Percentiles rank a stretch among this genome's conserved stretches.
These are phyloP conservation scores for Drosophila tani DNA, from an alignment of 1,140 invertebrate species.

Conservation along the genomic window DNA sequence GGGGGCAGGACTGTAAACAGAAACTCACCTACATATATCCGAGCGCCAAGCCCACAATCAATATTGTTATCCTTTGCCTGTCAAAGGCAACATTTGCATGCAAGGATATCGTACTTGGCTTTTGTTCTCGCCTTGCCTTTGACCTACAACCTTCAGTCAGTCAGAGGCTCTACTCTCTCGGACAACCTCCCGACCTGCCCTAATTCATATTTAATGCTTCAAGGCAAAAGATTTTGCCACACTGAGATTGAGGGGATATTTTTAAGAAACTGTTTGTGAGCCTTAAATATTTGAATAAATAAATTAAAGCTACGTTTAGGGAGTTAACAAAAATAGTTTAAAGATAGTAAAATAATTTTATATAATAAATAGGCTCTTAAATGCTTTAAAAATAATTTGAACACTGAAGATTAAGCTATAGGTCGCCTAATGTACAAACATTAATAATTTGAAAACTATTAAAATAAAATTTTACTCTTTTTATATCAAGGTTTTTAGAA, in stretches of 20 bases:
- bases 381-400: too few relatives aligned
- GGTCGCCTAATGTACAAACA: too few relatives aligned
- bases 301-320: too few relatives aligned
- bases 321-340: too few relatives aligned
- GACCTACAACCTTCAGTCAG: conserved; percentile 45
- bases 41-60: conserved; percentile 50
- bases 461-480: too few relatives aligned
- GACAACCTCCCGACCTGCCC: conserved; percentile 5
- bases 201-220: conserved; percentile 79
- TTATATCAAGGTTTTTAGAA: too few relatives aligned
- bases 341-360: too few relatives aligned
- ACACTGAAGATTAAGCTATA: too few relatives aligned
- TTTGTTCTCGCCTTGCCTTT: conserved; percentile 58
- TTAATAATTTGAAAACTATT: too few relatives aligned
- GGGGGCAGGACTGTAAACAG: conserved; percentile 52
- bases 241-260: not conserved
- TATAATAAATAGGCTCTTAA: too few relatives aligned
- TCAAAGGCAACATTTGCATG: conserved; percentile 77
- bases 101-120: conserved; percentile 70
- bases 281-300: too few relatives aligned
- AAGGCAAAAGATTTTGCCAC: conserved; percentile 26
- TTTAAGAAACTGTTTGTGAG: too few relatives aligned
- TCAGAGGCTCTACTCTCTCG: not conserved
- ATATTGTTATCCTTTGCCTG: conserved; percentile 75
- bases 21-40: conserved; percentile 34